These are phyloP conservation scores for Amazona vittata DNA, from an alignment of 2,113 vertebrate species.

Conservation along the genomic window DNA sequence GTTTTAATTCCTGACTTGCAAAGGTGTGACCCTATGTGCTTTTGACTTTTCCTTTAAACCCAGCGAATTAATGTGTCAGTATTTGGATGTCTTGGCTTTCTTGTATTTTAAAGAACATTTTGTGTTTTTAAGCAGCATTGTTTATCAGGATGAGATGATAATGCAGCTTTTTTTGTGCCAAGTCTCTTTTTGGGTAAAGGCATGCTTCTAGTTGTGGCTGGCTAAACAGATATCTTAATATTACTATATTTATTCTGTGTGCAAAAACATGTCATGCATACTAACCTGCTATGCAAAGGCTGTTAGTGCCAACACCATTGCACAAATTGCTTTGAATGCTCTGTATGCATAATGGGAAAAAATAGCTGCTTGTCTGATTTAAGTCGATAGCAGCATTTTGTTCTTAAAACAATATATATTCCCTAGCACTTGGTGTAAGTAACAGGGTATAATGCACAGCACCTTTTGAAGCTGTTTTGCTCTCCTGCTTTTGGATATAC, in stretches of 20 bases:
- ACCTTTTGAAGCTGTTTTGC: constrained; percentile 32
- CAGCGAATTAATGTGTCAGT: background rate
- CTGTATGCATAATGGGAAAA: background rate
- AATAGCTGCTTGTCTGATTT: background rate
- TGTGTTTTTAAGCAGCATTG: constrained; percentile 21
- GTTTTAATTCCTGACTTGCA: background rate
- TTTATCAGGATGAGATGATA: constrained; percentile 50
- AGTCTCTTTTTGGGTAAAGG: background rate
- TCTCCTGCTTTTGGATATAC: background rate
- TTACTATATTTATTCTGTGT: constrained; percentile 19
- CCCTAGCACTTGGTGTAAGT: constrained; percentile 11
- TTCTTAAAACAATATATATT: constrained; percentile 9
- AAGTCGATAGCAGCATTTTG: background rate
- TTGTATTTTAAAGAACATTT: background rate
- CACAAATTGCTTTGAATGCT: constrained; percentile 56
- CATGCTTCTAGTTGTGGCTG: constrained; percentile 57
- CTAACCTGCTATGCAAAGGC: constrained; percentile 55
- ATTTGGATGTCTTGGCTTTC: constrained; percentile 43
- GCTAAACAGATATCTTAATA: background rate
- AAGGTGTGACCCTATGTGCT: background rate
- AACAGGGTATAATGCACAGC: background rate
- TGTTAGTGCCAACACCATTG: background rate
- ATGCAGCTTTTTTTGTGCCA: constrained; percentile 19
- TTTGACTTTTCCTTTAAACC: background rate
- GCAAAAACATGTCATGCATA: constrained; percentile 37